Base-by-base conservation (phyloP, 1,140 invertebrate genomes). In the Calliopsis andreniformis region DNA sequence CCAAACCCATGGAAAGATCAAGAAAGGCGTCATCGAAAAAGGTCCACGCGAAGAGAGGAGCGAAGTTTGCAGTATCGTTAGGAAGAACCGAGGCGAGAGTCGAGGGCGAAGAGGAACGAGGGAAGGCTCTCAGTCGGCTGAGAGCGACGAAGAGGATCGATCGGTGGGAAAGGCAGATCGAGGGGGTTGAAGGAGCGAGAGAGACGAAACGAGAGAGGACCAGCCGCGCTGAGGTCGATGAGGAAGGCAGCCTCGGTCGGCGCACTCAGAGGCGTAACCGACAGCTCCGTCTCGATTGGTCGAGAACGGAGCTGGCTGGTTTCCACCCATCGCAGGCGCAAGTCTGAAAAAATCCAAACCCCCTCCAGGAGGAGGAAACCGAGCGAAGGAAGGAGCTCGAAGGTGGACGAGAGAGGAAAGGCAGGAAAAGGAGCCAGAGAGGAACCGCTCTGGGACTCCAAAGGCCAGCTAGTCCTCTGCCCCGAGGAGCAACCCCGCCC, bases 311-410 rank as follows among this genome's bases (percentile, higher is more conserved):
- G 77, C 76, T 68, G 85, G 76, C 80, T 69, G 77, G 86, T 87
- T 77, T 78, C 84, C 89, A 86, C 89, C 90, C 89, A 91, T 86
- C 88, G 87, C 87, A 89, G 87, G 87, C 88, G 88, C 89, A 85
- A 75, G 56, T 70, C 55, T 61, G 80, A 88, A 90, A 91, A 90
- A 87, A 73, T 28, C 30, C 3, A 51, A 68, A 47, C 78, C 59
- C 75, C 81, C 71, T 76, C 69, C 72, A 71, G 72, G 67, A 76
- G 75, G 76, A 83, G 83, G 81, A 86, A 89, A 84, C 85, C 68
- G 85, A 79, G 84, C 18, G 78, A 63, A 77, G 76, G 83, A 80
- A 80, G 69, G 67, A 82, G 69, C 64, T 25, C 59, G 72, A 77
- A 79, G 80, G 82, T 84, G 79, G 79, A 71, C 47, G 61, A 70